These are phyloP conservation scores for Chrysodeixis includens DNA, from an alignment of 2,888 invertebrate species.

Conservation along the genomic window DNA sequence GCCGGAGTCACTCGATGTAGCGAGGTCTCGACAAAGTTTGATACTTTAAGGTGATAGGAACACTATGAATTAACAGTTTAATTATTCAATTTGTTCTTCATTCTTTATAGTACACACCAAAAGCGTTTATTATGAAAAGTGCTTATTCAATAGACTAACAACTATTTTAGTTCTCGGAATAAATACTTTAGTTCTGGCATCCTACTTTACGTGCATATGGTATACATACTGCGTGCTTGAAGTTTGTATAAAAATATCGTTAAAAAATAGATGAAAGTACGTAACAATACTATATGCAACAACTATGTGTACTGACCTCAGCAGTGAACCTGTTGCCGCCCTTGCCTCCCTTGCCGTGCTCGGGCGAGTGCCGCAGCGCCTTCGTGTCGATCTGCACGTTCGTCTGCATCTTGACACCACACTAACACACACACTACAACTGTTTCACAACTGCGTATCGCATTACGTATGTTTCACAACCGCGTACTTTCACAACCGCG, in stretches of 20 bases:
- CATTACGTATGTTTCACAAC: not conserved
- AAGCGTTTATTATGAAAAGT: too few relatives aligned
- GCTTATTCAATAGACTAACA: too few relatives aligned
- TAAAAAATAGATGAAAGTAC: too few relatives aligned
- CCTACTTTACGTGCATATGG: too few relatives aligned
- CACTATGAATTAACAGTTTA: constrained; percentile 16
- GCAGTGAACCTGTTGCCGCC: constrained; percentile 83
- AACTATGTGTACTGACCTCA: constrained; percentile 80
- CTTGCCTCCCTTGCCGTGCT: constrained; percentile 88
- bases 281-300: too few relatives aligned
- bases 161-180: too few relatives aligned
- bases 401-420: constrained; percentile 90
- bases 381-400: constrained; percentile 93
- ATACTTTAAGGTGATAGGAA: constrained; percentile 21
- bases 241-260: too few relatives aligned
- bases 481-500: not conserved
- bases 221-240: too few relatives aligned
- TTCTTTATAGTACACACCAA: too few relatives aligned
- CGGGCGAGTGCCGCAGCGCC: constrained; percentile 90
- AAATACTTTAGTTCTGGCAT: too few relatives aligned
- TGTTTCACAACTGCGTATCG: not conserved
- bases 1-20: constrained; percentile 2
- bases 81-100: not conserved
- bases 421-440: not conserved
- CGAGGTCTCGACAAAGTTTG: constrained; percentile 5